phyloP scores from a whole-genome alignment of 2,113 vertebrate species.

The Labrus mixtus region DNA sequence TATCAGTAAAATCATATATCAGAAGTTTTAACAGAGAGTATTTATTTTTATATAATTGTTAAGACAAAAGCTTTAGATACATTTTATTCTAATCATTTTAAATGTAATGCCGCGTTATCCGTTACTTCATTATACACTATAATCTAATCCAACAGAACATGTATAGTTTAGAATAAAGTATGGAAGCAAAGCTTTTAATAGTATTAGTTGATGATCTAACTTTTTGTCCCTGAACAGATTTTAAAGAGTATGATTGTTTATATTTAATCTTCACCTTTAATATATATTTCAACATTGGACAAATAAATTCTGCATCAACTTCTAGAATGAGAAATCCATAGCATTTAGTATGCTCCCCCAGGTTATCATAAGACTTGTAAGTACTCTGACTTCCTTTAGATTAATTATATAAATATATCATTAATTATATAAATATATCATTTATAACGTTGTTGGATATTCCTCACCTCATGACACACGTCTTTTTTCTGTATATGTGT shows the following conservation, averaged over 20 bases:
- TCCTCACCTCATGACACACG: conserved; percentile 6
- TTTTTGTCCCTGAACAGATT: neutral
- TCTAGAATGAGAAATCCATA: neutral
- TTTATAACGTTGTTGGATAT: conserved; percentile 20
- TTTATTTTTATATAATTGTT: neutral
- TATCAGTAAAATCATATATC: neutral
- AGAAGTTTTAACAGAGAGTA: neutral
- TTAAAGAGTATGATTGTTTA: neutral
- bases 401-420: neutral
- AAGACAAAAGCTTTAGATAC: neutral
- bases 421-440: conserved; percentile 22
- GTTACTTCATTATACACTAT: too few relatives aligned
- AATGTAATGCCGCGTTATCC: too few relatives aligned
- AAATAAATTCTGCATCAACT: neutral
- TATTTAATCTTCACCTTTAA: neutral
- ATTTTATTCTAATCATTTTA: too few relatives aligned
- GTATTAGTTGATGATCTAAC: neutral
- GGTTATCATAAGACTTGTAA: neutral
- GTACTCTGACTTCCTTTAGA: neutral
- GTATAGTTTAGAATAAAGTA: neutral
- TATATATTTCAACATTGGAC: neutral
- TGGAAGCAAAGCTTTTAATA: neutral
- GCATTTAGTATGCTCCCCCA: neutral
- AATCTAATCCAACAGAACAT: neutral
- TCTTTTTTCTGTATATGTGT: conserved; percentile 7